Base-by-base conservation (phyloP, 1,140 invertebrate genomes). In the Zaprionus africanus region DNA sequence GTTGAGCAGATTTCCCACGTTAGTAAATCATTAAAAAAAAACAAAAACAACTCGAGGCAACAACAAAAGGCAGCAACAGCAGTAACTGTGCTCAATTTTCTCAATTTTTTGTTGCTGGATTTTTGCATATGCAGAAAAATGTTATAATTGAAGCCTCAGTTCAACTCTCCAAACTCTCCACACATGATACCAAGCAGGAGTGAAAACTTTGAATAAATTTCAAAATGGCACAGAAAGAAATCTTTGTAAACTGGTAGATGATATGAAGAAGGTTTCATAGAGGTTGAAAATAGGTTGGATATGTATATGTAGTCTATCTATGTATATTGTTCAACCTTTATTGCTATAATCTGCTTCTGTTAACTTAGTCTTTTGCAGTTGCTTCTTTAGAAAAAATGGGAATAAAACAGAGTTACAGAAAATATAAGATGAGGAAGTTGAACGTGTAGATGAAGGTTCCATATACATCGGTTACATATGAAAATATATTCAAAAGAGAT, bases 21-120 rank as follows among this genome's bases (percentile, higher is more conserved):
- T 85, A 85, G 83, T 72, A 74, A 82, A 79, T 85, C 82, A 85
- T 85, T 87, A 85, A 85, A 82, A 85, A 78, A 87, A 85, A 78
- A 69, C 78, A 81, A 84, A 85, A 76, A 69, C 78, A 82, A 84
- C 82, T 46, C n/a, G 60, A 84, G 58, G 36, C 26, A 49, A 53
- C 58, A 65, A 51, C 60, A 49, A 26, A 46, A 36, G 26, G 28
- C 28, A 31, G 36, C 53, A 53, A 24, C 28, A 54, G 31, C 28
- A 54, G 31, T 41, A 64, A 66, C 43, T 58, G 53, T 70, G 59
- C 58, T 60, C 66, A 60, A 60, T 71, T 65, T 56, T 28, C 12
- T 60, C n/a, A n/a, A n/a, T n/a, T n/a, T n/a, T n/a, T n/a, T 61
- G 31, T 64, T 56, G 71, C 51, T 56, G 17, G 4, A 51, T 61